Percentiles rank a stretch among this genome's conserved stretches.
These are phyloP conservation scores for Stenodera caucasica DNA, from an alignment of 2,888 invertebrate species.

Conservation along the genomic window DNA sequence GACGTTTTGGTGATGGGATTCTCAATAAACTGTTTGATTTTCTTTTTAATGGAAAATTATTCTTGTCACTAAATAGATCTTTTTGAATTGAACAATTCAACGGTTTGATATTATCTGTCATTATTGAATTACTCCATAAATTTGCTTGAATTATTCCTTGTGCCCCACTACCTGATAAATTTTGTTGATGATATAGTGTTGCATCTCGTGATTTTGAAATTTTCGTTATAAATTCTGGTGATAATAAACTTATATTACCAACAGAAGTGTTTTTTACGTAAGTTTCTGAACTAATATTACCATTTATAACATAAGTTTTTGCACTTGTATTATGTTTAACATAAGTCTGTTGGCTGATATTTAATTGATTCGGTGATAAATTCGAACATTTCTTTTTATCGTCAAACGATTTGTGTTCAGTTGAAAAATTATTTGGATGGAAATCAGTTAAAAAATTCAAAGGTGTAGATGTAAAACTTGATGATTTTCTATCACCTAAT, in stretches of 20 bases:
- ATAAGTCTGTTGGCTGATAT: conserved; percentile 57
- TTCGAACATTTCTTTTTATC: neutral
- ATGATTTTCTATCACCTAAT: conserved; percentile 30
- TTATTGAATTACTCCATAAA: conserved; percentile 45
- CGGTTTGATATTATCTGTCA: conserved; percentile 49
- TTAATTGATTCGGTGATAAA: neutral
- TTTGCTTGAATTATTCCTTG: conserved; percentile 49
- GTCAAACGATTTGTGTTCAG: conserved; percentile 28
- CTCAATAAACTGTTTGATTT: conserved; percentile 33
- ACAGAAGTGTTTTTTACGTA: conserved; percentile 13
- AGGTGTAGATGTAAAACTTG: conserved; percentile 29
- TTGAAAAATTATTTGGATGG: conserved; percentile 30
- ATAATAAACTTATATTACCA: conserved; percentile 13
- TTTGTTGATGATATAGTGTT: conserved; percentile 43
- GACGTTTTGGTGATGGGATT: conserved; percentile 36
- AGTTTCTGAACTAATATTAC: conserved; percentile 24
- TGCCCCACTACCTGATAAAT: conserved; percentile 31
- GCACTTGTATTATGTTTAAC: conserved; percentile 55
- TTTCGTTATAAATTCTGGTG: conserved; percentile 14
- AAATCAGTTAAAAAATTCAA: conserved; percentile 21
- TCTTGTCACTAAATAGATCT: conserved; percentile 49
- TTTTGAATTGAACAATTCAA: conserved; percentile 55
- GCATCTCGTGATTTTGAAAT: conserved; percentile 12
- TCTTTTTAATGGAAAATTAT: conserved; percentile 28
- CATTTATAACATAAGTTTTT: conserved; percentile 42